phyloP scores from a whole-genome alignment of 2,888 invertebrate species.

The Thelaira solivaga region DNA sequence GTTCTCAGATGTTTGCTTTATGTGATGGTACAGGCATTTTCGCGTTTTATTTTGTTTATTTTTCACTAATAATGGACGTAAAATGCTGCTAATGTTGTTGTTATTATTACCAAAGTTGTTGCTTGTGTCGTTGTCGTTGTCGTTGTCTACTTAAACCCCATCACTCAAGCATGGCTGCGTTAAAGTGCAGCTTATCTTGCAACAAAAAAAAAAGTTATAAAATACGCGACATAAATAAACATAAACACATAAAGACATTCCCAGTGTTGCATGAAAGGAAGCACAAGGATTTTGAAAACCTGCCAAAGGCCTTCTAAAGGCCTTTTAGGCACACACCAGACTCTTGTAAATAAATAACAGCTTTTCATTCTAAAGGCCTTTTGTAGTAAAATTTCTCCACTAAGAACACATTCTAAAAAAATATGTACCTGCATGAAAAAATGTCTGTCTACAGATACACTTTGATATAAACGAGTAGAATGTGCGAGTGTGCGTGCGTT shows the following conservation, averaged over 20 bases:
- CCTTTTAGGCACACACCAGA: background rate
- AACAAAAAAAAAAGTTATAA: constrained; percentile 41
- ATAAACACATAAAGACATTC: background rate
- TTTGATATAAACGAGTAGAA: too few relatives aligned
- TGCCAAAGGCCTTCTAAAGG: background rate
- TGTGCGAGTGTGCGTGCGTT: too few relatives aligned
- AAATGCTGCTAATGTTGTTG: constrained; percentile 25
- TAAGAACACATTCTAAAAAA: background rate
- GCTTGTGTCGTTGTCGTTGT: constrained; percentile 8
- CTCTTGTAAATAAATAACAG: too few relatives aligned
- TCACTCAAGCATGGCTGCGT: constrained; percentile 61
- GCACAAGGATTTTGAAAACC: too few relatives aligned
- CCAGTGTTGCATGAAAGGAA: background rate
- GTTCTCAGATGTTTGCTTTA: constrained; percentile 22
- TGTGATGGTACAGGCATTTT: constrained; percentile 2
- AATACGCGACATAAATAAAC: background rate
- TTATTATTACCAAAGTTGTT: background rate
- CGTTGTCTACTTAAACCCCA: constrained; percentile 59
- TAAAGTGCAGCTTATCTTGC: constrained; percentile 62
- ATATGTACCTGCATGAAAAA: constrained; percentile 14
- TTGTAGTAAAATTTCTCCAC: background rate
- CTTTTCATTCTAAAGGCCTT: background rate
- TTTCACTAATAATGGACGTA: constrained; percentile 32
- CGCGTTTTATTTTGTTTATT: background rate
- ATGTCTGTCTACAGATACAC: too few relatives aligned